phyloP scores from a whole-genome alignment of 2,797 vertebrate species.

The Alauda arvensis region DNA sequence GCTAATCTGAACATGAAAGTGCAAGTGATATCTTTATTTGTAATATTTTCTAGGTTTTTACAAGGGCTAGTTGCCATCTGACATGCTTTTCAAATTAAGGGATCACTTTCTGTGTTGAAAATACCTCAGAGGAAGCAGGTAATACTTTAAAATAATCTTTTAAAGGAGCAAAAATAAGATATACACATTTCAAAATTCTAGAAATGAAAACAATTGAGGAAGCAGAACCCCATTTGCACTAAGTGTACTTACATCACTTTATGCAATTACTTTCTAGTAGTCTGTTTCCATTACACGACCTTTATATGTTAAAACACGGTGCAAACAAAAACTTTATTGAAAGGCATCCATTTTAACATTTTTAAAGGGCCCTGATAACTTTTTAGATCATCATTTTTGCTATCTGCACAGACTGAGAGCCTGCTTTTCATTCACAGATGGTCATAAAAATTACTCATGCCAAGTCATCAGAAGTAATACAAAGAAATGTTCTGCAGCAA shows the following conservation, averaged over 20 bases:
- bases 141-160: not conserved
- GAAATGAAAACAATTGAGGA: not conserved
- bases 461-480: not conserved
- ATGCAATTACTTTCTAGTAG: not conserved
- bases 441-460: not conserved
- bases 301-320: not conserved
- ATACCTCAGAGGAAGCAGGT: not conserved
- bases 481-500: not conserved
- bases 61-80: not conserved
- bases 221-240: not conserved
- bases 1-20: not conserved
- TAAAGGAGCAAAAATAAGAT: not conserved
- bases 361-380: not conserved
- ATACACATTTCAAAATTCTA: not conserved
- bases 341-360: not conserved
- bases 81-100: not conserved
- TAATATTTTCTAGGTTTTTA: not conserved
- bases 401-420: not conserved
- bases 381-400: not conserved
- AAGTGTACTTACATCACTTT: not conserved
- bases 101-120: not conserved
- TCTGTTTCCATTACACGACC: not conserved
- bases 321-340: not conserved
- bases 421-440: not conserved
- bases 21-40: not conserved